phyloP scores from a whole-genome alignment of 2,113 vertebrate species.

The Ptilorrhoa leucosticta region DNA sequence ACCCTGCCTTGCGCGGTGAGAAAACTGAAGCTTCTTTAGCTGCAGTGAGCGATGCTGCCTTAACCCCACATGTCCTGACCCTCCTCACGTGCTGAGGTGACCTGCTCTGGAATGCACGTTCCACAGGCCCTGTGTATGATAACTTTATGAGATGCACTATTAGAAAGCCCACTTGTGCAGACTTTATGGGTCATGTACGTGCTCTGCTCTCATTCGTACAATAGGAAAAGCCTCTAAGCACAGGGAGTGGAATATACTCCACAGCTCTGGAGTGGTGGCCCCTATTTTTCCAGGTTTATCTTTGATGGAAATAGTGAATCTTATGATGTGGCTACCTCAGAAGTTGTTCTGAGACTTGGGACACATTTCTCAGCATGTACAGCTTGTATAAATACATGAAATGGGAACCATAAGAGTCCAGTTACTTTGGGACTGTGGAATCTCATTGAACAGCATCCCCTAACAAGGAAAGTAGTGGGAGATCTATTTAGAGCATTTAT shows the following conservation, averaged over 20 bases:
- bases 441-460: background rate
- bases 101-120: background rate
- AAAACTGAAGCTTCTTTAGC: background rate
- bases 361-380: background rate
- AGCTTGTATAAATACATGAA: background rate
- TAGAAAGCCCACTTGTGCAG: background rate
- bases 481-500: background rate
- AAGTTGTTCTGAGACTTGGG: background rate
- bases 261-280: background rate
- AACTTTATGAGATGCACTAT: background rate
- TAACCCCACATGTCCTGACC: background rate
- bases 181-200: background rate
- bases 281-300: background rate
- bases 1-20: background rate
- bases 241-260: background rate
- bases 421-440: constrained; percentile 5
- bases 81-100: background rate
- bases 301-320: background rate
- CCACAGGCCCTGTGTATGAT: background rate
- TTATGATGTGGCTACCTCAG: background rate
- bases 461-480: background rate
- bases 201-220: background rate
- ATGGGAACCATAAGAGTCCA: background rate
- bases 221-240: background rate
- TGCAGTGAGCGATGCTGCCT: background rate